Evolutionary conservation across 2,888 invertebrate species (phyloP), one percentile per base, ranked within the genome.

Genomic region (Sphaeridia pumilis): DNA sequence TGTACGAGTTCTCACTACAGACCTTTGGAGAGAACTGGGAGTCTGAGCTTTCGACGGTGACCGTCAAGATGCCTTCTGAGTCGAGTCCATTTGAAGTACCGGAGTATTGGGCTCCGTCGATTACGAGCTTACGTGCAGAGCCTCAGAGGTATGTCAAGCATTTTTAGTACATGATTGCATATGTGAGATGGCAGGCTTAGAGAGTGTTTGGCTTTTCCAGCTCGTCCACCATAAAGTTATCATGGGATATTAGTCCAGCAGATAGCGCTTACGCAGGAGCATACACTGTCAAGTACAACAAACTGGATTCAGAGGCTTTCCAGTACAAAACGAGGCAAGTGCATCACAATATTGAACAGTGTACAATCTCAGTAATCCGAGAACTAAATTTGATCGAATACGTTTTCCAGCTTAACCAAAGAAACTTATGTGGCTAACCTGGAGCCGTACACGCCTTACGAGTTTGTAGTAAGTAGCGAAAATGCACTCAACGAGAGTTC

Each of bases 251-350:
- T n/a, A n/a, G n/a, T n/a, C n/a, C n/a, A n/a, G n/a, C n/a, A n/a
- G 34, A 48, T 52, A 36, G 54, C 45, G 56, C 54, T 52, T 55
- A 54, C 46, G 43, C 49, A 27, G 54, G 42, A 50, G 36, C 25
- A 17, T 63, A 63, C 55, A 59, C 57, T 35, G 50, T 63, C 4
- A 63, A 58, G 56, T 60, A 60, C 58, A 63, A 63, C 52, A 48
- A 56, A 47, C 58, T 58, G 22, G 63, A 63, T 46, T 49, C 47
- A 27, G 52, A 35, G 49, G 59, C 59, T n/a, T 50, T 52, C 45
- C 45, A 62, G 28, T 59, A 50, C 42, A 57, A 60, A 38, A 56
- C 56, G 45, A 62, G 59, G 61, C 58, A 54, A 27, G 20, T 44
- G 2, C 21, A n/a, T 12, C 22, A 42, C 7, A 22, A n/a, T n/a